Evolutionary conservation across 2,113 vertebrate species (phyloP), one percentile per base, ranked within the genome.

Genomic region (Dipodomys stephensi): DNA sequence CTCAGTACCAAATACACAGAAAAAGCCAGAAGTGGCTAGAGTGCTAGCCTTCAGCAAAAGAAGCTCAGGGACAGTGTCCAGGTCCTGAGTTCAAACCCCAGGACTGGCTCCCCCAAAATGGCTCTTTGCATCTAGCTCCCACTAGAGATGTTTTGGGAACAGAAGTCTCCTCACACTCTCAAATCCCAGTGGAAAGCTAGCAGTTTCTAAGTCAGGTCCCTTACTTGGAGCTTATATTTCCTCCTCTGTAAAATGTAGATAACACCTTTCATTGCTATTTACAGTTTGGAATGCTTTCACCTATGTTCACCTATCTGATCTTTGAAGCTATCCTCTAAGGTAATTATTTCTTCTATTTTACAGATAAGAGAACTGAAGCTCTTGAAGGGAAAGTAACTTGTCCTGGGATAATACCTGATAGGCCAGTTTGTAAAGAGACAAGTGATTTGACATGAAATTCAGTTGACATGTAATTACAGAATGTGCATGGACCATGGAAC

Each of bases 351-450:
- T 87, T 35, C 32, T n/a, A 62, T 91, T 88, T 93, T 91, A 74
- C 22, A 93, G 49, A 89, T n/a, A 93, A 94, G 67, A 19, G 9
- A 89, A 74, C n/a, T 28, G 28, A 93, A 91, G n/a, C 81, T 91
- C 72, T 62, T 27, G 2, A 72, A 93, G 16, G 53, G 76, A 67
- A 83, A 87, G n/a, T 71, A 86, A 67, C 25, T 49, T 49, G 19
- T 60, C 60, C 77, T 91, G 44, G 5, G 39, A 73, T 77, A 53
- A 62, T 74, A 79, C 78, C 15, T 65, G 69, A 83, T 84, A 89
- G n/a, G 20, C 20, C 11, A 7, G 22, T 32, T 25, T 4, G 2
- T 65, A 18, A 83, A 64, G 39, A 77, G 23, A 74, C 22, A 28
- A 67, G 28, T 74, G 76, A 73, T 18, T 35, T 60, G 69, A 57